Evolutionary conservation across 2,888 invertebrate genomes (phyloP), one percentile per base, ranked within the genome.

Genomic region (Hemaris fuciformis): DNA sequence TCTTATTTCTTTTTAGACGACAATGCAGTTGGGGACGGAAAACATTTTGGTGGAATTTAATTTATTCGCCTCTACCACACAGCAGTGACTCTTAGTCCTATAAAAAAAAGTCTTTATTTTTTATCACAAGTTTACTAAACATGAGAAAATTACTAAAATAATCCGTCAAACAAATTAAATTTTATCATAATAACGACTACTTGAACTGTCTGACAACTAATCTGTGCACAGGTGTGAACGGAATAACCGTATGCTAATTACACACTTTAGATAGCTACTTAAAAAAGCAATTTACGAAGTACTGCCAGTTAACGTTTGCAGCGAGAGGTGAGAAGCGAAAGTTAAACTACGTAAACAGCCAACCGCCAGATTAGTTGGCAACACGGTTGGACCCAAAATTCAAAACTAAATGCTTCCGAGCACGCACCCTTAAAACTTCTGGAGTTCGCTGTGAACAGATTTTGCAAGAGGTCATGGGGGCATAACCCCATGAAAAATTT

Each of bases 401-500:
- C 41, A 7, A 60, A 53, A 60, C 27, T 53, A 41, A 41, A 48
- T 27, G 18, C 41, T 48, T 18, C n/a, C 38, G 53, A 41, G 48
- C 25, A 60, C 38, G 46, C 38, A 60, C 25, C 60, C 41, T 48
- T 38, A 18, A 53, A 60, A 48, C 41, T 60, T 38, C 15, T 38
- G 13, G 25, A 38, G 59, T 59, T 59, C 45, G 27, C 13, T 38
- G n/a, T 8, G 10, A 20, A 10, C 4, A 31, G 27, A 53, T 18
- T 48, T 53, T 8, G 31, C 18, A 4, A 7, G 10, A 27, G 8
- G 3, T 18, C 10, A 7, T 4, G 53, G 53, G 31, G 27, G 15
- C 53, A 53, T 31, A 27, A 7, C 27, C 31, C 53, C n/a, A 27
- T 0, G 22, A 42, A 42, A 18, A 2, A 38, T 8, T 38, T 2